These are phyloP conservation scores for Hydra vulgaris DNA, from an alignment of 30 jellyfish, hydroid and myxozoan genomes.

Conservation along the genomic window DNA sequence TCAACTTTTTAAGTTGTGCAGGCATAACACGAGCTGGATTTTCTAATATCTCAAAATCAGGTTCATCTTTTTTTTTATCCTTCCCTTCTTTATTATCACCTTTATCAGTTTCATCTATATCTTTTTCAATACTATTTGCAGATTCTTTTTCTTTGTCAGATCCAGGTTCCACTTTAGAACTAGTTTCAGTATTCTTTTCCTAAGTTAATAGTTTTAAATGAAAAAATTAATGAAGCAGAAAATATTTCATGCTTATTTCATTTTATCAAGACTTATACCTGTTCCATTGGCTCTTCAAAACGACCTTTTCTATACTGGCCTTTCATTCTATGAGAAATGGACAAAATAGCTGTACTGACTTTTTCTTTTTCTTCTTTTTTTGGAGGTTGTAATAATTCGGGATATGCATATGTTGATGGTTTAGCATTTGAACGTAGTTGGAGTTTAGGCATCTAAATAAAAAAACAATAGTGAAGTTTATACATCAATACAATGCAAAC, in stretches of 20 bases:
- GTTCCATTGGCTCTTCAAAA: constrained; percentile 92
- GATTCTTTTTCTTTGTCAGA: constrained; percentile 58
- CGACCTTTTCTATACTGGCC: constrained; percentile 64
- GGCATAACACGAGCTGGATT: constrained; percentile 96
- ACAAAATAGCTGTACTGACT: constrained; percentile 88
- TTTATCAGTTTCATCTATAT: constrained; percentile 27
- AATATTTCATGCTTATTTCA: too few relatives aligned
- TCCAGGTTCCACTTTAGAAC: not conserved
- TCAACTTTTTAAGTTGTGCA: constrained; percentile 61
- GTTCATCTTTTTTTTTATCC: constrained; percentile 52
- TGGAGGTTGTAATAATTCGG: constrained; percentile 89
- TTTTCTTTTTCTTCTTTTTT: constrained; percentile 90
- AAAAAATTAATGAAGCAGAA: not conserved
- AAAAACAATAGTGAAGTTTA: not conserved
- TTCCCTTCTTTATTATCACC: constrained; percentile 33
- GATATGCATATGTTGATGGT: constrained; percentile 94
- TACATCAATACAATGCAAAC: not conserved
- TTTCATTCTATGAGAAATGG: constrained; percentile 76
- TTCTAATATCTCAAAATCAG: constrained; percentile 82
- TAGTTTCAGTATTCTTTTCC: not conserved
- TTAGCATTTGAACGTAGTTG: constrained; percentile 83
- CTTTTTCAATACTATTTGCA: constrained; percentile 38
- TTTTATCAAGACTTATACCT: constrained; percentile 45
- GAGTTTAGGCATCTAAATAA: constrained; percentile 84
- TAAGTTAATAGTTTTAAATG: not conserved